Base-by-base conservation (phyloP, 2,888 invertebrate genomes). In the Leucophenga maculata region DNA sequence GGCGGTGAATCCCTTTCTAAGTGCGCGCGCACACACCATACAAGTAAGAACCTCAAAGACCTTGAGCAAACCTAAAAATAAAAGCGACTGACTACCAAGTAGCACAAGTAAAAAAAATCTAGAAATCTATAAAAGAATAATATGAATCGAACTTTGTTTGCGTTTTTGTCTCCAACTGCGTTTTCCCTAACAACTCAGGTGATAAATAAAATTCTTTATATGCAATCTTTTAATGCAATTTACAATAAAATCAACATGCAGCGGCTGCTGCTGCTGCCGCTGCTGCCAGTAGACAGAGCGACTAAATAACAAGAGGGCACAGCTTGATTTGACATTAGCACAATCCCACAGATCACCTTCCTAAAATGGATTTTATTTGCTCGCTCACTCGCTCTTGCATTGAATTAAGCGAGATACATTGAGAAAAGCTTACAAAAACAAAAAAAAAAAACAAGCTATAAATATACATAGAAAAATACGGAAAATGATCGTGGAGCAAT, bases 281-380 rank as follows among this genome's bases (percentile, higher is more conserved):
- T 3, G 16, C 62, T 11, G 62, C 48, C 48, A 9, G 26, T 16
- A 20, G 26, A 16, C 59, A 14, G 20, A 52, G 52, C 50, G 72
- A 71, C 76, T 82, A 82, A 81, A 80, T 81, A 81, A 81, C 82
- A 82, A 82, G 80, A 79, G 80, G 81, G 81, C 86, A 86, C 86
- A 86, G 86, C 86, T 86, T 86, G 86, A 86, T 85, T 85, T 86
- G 86, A 86, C 85, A 85, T 86, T 84, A 84, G 83, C 84, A 84
- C 85, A 86, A 86, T 84, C 85, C 85, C 85, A 84, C 84, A 82
- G 78, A 78, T 82, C 80, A 81, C 84, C 83, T 85, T 79, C 84
- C 82, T 81, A 81, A 84, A 84, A 85, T 84, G 84, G 84, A 78
- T 82, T 80, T 80, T 74, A 78, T 73, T 57, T 71, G 75, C 57